Conservation (phyloP, 2,888 invertebrate species). For the Drosophila kuntzei region DNA sequence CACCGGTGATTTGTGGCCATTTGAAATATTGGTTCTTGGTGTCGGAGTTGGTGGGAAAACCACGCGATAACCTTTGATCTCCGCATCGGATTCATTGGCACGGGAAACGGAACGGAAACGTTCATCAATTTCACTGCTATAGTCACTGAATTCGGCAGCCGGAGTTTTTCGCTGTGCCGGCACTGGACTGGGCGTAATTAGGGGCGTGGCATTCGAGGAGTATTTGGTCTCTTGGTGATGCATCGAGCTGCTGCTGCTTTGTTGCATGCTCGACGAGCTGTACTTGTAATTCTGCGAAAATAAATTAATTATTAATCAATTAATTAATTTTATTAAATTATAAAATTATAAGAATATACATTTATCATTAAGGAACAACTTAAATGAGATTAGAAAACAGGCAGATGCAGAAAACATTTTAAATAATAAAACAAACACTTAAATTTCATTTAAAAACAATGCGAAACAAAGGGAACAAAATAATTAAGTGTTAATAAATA, state of each 20-base stretch:
- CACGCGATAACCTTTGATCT: slow-evolving; percentile 87
- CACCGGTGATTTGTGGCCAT: slow-evolving; percentile 86
- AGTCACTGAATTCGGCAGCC: slow-evolving; percentile 88
- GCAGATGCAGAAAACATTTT: slow-evolving; percentile 30
- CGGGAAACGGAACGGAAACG: slow-evolving; percentile 88
- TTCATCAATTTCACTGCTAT: slow-evolving; percentile 90
- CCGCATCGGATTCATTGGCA: slow-evolving; percentile 86
- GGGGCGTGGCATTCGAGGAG: slow-evolving; percentile 64
- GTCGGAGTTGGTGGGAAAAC: slow-evolving; percentile 88
- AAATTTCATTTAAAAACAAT: neutral
- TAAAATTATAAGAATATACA: neutral
- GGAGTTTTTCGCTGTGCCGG: slow-evolving; percentile 86
- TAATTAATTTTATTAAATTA: too few species aligned
- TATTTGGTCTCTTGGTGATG: slow-evolving; percentile 72
- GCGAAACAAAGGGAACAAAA: too few species aligned
- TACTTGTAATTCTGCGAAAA: slow-evolving; percentile 87
- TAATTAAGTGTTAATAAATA: too few species aligned
- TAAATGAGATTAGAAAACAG: slow-evolving; percentile 43
- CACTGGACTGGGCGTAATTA: slow-evolving; percentile 87
- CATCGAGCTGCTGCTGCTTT: slow-evolving; percentile 76
- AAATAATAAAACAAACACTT: neutral
- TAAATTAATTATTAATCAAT: too few species aligned
- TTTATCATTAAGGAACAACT: slow-evolving; percentile 16
- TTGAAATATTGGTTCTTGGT: slow-evolving; percentile 85
- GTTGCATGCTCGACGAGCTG: slow-evolving; percentile 85